Percentiles rank a stretch among this genome's conserved stretches.
Evolutionary conservation across 1,140 invertebrate species (phyloP).

Genomic region (Ceratoteleas bidentatus): DNA sequence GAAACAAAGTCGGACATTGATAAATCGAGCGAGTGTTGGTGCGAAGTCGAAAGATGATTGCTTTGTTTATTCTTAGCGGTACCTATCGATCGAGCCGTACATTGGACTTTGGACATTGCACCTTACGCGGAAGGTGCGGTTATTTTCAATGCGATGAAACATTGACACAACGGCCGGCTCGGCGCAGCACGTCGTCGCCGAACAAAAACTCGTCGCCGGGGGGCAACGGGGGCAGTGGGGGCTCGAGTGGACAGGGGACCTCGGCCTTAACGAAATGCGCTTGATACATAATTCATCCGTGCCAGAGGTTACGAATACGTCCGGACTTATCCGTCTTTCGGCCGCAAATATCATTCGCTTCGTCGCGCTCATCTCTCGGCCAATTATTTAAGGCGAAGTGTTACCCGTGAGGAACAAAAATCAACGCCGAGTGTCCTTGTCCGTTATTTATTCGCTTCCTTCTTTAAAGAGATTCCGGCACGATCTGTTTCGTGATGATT

Average conservation of each 20-base stretch:
- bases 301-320: conserved; percentile 60
- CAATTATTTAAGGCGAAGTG: conserved; percentile 11
- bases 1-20: conserved; percentile 46
- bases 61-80: conserved; percentile 66
- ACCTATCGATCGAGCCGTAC: conserved; percentile 65
- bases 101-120: conserved; percentile 67
- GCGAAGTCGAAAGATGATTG: conserved; percentile 64
- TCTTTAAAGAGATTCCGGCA: too few species aligned
- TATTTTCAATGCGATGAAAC: conserved; percentile 66
- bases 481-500: too few species aligned
- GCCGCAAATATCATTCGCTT: conserved; percentile 25
- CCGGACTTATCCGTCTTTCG: conserved; percentile 42
- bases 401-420: background rate
- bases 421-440: too few species aligned
- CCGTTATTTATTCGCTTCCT: too few species aligned
- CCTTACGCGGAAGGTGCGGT: conserved; percentile 66
- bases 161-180: conserved; percentile 55
- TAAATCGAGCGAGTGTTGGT: conserved; percentile 56
- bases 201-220: conserved; percentile 20
- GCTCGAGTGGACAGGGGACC: background rate
- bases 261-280: conserved; percentile 49
- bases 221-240: background rate
- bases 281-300: conserved; percentile 64
- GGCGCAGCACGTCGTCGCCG: conserved; percentile 31
- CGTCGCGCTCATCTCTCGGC: background rate